phyloP scores from a whole-genome alignment of 2,797 vertebrate genomes.

The Botia almorhae region DNA sequence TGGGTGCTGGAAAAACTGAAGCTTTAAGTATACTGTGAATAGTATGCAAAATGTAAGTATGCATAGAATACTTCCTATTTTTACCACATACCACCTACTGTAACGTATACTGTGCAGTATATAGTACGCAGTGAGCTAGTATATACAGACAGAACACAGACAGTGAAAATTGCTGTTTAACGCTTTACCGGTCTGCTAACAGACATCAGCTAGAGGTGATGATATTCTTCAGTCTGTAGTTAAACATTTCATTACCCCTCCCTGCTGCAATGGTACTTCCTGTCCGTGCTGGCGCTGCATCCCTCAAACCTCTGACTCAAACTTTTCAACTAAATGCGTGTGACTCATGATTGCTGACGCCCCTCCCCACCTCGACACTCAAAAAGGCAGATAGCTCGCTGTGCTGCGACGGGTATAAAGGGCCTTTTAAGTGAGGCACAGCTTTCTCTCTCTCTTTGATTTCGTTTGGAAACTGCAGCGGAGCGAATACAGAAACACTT shows the following conservation, averaged over 20 bases:
- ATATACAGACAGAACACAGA: neutral
- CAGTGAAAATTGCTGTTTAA: neutral
- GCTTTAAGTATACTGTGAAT: too few relatives aligned
- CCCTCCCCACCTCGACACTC: conserved; percentile 41
- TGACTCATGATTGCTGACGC: conserved; percentile 68
- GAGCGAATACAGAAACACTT: conserved; percentile 17
- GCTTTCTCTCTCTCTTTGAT: conserved; percentile 9
- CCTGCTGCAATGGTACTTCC: conserved; percentile 56
- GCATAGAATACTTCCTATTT: neutral
- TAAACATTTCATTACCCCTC: conserved; percentile 15
- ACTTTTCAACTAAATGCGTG: conserved; percentile 63
- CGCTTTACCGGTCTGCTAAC: neutral
- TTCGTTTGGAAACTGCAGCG: conserved; percentile 23
- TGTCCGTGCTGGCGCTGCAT: conserved; percentile 57
- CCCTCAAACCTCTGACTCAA: conserved; percentile 70
- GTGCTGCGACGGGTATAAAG: conserved; percentile 21
- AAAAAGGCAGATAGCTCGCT: conserved; percentile 47
- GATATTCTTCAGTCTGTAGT: neutral
- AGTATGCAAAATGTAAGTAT: too few relatives aligned
- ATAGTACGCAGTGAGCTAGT: neutral
- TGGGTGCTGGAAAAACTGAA: neutral
- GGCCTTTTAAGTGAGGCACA: conserved; percentile 25
- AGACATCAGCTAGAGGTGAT: neutral
- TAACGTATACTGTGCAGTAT: neutral
- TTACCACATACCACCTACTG: neutral